These are phyloP conservation scores for Oligia fasciuncula DNA, from an alignment of 2,888 invertebrate species.

Conservation along the genomic window DNA sequence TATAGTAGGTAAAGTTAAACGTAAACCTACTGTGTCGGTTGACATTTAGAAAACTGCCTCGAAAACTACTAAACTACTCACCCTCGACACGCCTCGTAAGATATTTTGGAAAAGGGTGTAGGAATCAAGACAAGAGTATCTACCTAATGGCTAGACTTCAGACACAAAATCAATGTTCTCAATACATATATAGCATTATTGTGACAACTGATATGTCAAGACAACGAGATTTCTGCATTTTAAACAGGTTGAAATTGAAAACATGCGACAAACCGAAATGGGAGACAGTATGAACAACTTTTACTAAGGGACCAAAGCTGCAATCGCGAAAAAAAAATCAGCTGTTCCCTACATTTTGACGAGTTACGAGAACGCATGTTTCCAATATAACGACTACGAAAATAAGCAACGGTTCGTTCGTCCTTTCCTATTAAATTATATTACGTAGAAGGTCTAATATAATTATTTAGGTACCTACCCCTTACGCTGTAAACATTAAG, in stretches of 20 bases:
- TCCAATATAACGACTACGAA: not conserved
- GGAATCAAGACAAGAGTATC: conserved; percentile 4
- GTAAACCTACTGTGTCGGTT: not conserved
- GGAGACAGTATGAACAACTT: no score
- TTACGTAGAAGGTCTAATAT: not conserved
- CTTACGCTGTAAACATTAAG: no score
- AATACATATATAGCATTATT: not conserved
- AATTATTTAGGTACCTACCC: no score
- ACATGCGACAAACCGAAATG: no score
- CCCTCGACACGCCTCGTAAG: not conserved
- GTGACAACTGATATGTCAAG: not conserved
- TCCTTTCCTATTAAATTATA: not conserved
- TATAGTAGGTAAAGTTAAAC: not conserved
- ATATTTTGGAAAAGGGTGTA: conserved; percentile 9
- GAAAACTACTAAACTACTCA: conserved; percentile 7
- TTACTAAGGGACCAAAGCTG: no score
- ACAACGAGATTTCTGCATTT: no score
- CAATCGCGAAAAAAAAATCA: no score
- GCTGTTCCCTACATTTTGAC: no score
- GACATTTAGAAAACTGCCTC: not conserved
- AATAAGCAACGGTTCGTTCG: not conserved
- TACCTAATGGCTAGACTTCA: conserved; percentile 11
- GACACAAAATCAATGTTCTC: conserved; percentile 6
- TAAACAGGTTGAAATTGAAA: no score
- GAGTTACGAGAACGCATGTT: no score